Conservation (phyloP, 1,140 invertebrate species). For the Halictus rubicundus region DNA sequence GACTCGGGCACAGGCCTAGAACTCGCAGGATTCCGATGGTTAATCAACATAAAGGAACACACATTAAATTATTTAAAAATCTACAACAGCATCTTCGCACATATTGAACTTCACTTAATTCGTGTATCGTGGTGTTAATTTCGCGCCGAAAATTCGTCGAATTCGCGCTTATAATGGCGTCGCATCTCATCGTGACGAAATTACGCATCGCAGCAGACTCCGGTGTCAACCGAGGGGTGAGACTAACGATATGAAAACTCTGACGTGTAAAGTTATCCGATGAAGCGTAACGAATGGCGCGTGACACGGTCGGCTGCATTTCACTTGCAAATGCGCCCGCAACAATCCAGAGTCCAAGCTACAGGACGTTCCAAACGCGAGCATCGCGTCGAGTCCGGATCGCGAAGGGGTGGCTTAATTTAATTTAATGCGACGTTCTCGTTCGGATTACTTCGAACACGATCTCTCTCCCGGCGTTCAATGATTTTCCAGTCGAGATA, state of each 20-base stretch:
- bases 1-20: too few species aligned
- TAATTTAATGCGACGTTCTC: not conserved
- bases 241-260: constrained; percentile 22
- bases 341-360: constrained; percentile 8
- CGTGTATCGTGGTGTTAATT: too few species aligned
- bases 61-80: too few species aligned
- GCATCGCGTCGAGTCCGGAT: not conserved
- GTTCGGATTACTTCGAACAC: constrained; percentile 1
- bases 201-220: too few species aligned
- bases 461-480: not conserved
- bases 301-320: constrained; percentile 27
- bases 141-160: too few species aligned
- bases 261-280: constrained; percentile 9
- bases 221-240: not conserved
- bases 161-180: too few species aligned
- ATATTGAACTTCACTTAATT: too few species aligned
- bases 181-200: too few species aligned
- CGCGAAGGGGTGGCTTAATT: not conserved
- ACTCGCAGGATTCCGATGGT: too few species aligned
- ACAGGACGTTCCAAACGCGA: not conserved
- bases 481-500: constrained; percentile 14
- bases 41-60: too few species aligned
- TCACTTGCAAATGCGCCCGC: constrained; percentile 30
- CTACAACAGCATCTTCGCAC: too few species aligned
- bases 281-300: constrained; percentile 29